Conservation (phyloP, 2,113 vertebrate genomes). For the Caranx melampygus region DNA sequence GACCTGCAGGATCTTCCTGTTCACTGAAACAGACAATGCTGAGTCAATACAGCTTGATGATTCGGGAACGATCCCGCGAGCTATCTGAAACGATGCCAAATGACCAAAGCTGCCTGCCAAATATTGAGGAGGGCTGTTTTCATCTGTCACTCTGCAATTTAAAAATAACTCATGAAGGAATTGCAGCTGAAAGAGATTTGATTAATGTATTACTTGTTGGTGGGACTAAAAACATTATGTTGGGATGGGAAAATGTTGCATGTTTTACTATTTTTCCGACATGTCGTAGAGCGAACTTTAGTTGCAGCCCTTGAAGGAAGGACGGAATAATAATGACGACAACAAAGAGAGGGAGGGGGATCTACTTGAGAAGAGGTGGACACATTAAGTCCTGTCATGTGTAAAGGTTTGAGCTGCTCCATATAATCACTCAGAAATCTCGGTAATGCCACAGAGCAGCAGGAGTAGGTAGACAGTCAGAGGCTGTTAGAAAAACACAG, state of each 20-base stretch:
- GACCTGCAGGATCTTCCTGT: conserved; percentile 21
- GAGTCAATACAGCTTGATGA: conserved; percentile 62
- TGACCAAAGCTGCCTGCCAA: conserved; percentile 42
- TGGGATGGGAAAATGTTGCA: not conserved
- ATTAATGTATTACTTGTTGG: not conserved
- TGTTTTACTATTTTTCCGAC: not conserved
- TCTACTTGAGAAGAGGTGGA: conserved; percentile 30
- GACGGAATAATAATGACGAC: not conserved
- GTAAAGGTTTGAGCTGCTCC: conserved; percentile 64
- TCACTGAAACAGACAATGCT: conserved; percentile 60
- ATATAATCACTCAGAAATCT: conserved; percentile 64
- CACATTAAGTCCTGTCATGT: conserved; percentile 67
- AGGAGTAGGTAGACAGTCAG: not conserved
- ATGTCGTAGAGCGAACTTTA: not conserved
- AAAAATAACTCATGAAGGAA: not conserved
- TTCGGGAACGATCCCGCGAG: conserved; percentile 57
- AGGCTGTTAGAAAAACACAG: conserved; percentile 9
- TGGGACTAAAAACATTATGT: not conserved
- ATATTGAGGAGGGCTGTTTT: conserved; percentile 32
- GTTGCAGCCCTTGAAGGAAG: conserved; percentile 1
- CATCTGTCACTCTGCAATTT: not conserved
- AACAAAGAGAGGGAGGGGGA: conserved; percentile 1
- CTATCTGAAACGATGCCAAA: conserved; percentile 52
- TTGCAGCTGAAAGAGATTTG: not conserved
- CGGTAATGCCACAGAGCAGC: conserved; percentile 50